These are phyloP conservation scores for Silurus meridionalis DNA, from an alignment of 2,113 vertebrate species.

Conservation along the genomic window DNA sequence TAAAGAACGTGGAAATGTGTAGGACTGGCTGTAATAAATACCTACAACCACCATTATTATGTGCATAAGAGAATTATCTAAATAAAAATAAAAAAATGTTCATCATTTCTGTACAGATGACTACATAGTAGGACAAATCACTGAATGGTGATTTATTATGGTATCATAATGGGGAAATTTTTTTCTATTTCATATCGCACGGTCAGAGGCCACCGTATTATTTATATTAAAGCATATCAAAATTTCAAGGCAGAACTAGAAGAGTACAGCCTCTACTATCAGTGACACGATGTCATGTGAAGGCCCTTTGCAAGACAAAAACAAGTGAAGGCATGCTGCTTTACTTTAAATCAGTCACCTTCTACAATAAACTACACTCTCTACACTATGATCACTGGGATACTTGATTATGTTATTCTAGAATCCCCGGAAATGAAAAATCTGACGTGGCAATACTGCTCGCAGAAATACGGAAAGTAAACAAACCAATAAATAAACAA, in stretches of 20 bases:
- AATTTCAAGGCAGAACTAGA: not conserved
- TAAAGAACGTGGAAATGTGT: not conserved
- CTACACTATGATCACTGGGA: not conserved
- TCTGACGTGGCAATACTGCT: no score
- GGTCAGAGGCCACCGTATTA: not conserved
- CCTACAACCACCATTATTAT: not conserved
- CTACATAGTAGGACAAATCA: not conserved
- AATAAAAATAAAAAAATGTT: not conserved
- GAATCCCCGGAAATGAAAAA: not conserved
- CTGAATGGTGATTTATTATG: not conserved
- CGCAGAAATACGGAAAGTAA: not conserved
- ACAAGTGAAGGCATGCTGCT: not conserved
- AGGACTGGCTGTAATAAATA: not conserved
- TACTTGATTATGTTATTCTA: not conserved
- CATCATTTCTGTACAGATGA: not conserved
- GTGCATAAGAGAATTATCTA: not conserved
- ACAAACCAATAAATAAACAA: constrained; percentile 7
- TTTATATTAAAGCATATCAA: not conserved
- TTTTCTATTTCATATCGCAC: not conserved
- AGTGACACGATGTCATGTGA: not conserved
- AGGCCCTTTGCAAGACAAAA: not conserved
- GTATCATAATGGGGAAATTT: not conserved
- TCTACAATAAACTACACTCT: not conserved
- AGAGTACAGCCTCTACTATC: not conserved
- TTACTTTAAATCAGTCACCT: not conserved